Evolutionary conservation across 2,888 invertebrate species (phyloP).

Genomic region (Sphinx pinastri): DNA sequence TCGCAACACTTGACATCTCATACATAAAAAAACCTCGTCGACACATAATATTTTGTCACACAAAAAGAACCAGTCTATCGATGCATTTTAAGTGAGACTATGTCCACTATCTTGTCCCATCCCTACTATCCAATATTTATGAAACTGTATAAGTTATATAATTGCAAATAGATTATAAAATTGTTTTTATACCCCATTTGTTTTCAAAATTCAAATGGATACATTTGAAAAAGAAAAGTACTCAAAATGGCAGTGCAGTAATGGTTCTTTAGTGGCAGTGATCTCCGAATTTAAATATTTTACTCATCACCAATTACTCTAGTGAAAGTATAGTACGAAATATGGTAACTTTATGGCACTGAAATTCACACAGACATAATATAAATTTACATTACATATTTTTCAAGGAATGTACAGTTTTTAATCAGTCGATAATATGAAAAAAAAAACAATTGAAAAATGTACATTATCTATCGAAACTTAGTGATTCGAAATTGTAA

Average conservation of each 20-base stretch:
- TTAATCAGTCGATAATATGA: not conserved
- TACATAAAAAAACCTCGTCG: conserved; percentile 36
- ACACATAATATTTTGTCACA: conserved; percentile 48
- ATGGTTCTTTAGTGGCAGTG: conserved; percentile 23
- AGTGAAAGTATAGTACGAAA: not conserved
- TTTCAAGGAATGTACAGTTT: not conserved
- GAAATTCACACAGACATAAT: not conserved
- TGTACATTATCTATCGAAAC: no score
- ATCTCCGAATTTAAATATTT: conserved; percentile 21
- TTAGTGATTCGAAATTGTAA: no score
- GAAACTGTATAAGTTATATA: conserved; percentile 14
- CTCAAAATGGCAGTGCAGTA: conserved; percentile 2
- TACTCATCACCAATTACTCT: conserved; percentile 18
- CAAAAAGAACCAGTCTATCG: conserved; percentile 49
- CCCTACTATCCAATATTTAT: conserved; percentile 35
- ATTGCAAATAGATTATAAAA: no score
- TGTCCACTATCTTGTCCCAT: conserved; percentile 39
- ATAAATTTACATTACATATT: not conserved
- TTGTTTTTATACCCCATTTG: not conserved
- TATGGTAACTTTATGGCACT: conserved; percentile 13
- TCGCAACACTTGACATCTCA: conserved; percentile 7
- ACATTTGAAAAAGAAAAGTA: not conserved
- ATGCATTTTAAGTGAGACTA: conserved; percentile 45
- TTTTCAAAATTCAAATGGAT: not conserved
- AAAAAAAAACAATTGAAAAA: not conserved